Conservation (phyloP, 1,140 invertebrate genomes). For the Cataglyphis hispanica region DNA sequence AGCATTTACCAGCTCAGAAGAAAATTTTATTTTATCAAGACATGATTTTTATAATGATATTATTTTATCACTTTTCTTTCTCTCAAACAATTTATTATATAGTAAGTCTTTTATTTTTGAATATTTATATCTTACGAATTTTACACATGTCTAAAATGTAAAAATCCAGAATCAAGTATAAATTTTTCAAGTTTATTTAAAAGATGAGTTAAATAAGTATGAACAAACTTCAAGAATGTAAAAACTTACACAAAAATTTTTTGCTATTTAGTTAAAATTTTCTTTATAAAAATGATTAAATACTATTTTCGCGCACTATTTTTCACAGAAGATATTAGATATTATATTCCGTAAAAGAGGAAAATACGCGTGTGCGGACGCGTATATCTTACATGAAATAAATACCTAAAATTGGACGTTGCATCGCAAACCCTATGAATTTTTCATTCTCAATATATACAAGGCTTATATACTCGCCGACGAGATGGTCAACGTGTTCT, state of each 20-base stretch:
- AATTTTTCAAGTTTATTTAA: neutral
- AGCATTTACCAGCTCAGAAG: neutral
- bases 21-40: neutral
- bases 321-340: slow-evolving; percentile 25
- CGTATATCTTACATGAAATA: slow-evolving; percentile 52
- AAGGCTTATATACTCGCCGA: slow-evolving; percentile 32
- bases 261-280: neutral
- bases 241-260: neutral
- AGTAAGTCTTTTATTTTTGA: neutral
- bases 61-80: slow-evolving; percentile 19
- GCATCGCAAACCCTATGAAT: slow-evolving; percentile 46
- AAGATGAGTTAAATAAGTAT: neutral
- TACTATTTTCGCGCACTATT: neutral
- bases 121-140: neutral
- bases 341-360: slow-evolving; percentile 1
- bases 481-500: slow-evolving; percentile 45
- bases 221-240: neutral
- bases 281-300: neutral
- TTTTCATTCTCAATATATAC: slow-evolving; percentile 55
- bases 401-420: slow-evolving; percentile 51
- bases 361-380: slow-evolving; percentile 22
- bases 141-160: neutral
- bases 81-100: neutral
- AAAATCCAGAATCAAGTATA: neutral
- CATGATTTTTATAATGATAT: neutral